These are phyloP conservation scores for Prunella himalayana DNA, from an alignment of 2,113 vertebrate genomes.

Conservation along the genomic window DNA sequence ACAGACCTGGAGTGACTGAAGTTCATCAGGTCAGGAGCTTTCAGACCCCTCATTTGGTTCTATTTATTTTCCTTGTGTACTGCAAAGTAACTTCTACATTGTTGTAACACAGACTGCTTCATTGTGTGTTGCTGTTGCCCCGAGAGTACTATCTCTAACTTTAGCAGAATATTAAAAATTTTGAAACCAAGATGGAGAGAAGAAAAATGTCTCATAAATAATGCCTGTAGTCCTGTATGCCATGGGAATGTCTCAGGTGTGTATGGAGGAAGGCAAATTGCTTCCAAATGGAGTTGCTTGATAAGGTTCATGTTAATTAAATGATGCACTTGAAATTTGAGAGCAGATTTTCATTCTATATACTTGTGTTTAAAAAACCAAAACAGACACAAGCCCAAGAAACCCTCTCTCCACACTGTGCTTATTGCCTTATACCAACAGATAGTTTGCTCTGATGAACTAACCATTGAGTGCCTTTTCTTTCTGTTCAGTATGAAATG, in stretches of 20 bases:
- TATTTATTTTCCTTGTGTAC: neutral
- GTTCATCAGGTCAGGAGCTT: constrained; percentile 77
- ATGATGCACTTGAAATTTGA: neutral
- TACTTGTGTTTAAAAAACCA: neutral
- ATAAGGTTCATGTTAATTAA: neutral
- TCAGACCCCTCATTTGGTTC: neutral
- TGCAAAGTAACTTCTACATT: neutral
- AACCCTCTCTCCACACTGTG: neutral
- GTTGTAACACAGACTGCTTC: accelerated
- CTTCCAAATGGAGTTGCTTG: neutral
- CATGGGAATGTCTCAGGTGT: neutral
- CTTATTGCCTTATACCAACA: neutral
- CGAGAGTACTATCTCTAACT: neutral
- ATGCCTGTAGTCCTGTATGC: neutral
- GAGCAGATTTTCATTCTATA: neutral
- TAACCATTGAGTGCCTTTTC: neutral
- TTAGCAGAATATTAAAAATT: neutral
- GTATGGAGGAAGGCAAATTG: neutral
- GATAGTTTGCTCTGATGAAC: neutral
- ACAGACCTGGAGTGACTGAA: constrained; percentile 85
- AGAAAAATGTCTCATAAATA: neutral
- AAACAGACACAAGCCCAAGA: neutral
- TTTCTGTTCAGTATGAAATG: constrained; percentile 87
- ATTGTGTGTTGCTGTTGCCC: accelerated
- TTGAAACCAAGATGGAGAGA: neutral